Base-by-base conservation (phyloP, 2,113 vertebrate species). In the Pollachius pollachius region DNA sequence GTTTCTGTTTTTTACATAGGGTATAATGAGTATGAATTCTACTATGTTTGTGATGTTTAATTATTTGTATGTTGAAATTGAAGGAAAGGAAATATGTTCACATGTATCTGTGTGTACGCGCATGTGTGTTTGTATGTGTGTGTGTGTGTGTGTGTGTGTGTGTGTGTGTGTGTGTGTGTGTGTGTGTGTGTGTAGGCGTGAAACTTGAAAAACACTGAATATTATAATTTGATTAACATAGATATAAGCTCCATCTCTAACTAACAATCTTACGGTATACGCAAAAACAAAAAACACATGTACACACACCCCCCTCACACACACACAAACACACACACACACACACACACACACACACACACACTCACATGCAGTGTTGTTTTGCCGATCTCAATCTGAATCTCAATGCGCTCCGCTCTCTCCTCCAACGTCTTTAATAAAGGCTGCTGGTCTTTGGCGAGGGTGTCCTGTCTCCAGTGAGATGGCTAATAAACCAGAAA, bases 351-450 rank as follows among this genome's bases (percentile, higher is more conserved):
- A 48, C 41, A 48, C 41, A 48, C 6, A 48, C 41, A 9, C 41
- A 9, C 6, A 48, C 41, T 82, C 71, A 74, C 65, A 72, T 80
- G 67, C 74, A 75, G 41, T 77, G 79, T 75, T 54, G 70, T 81
- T 72, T 86, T 87, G 79, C 81, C 78, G 87, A 69, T 77, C 81
- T 88, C 85, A 83, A 86, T 89, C 88, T 89, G 82, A 89, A 91
- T 91, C 82, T 88, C 81, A 82, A 83, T 73, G 65, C 71, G 82
- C 1, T 21, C 23, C 25, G 19, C 15, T 23, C 41, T 80, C 72
- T 81, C 83, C 83, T 88, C 79, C 84, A 83, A 83, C 85, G 83
- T 88, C 85, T 90, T 90, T 90, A 91, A 89, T 91, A 91, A 91
- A 88, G 85, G 85, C 89, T 75, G 80, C 84, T 74, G 81, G 83